A percentile compares a stretch with the other conserved stretches of the same genome.
These are phyloP conservation scores for rabbit (Oryctolagus cuniculus) DNA, from an alignment of 2,113 vertebrate species.

Conservation along the genomic window mOryCun1.1 NC_091440.1:59578501-59579000, in stretches of 20 bases:
- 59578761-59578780: not conserved
- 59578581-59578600: not conserved
- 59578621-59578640: slow-evolving; percentile 13
- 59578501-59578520: not conserved
- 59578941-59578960: slow-evolving; percentile 38
- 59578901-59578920: slow-evolving; percentile 54
- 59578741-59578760: not conserved
- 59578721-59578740: not conserved
- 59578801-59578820: slow-evolving; percentile 27
- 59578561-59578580: slow-evolving; percentile 6
- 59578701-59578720: not conserved
- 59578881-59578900: slow-evolving; percentile 48
- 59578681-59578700: not conserved
- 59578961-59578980: not conserved
- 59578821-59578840: not conserved
- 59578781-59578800: not conserved
- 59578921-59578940: not conserved
- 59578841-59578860: slow-evolving; percentile 33
- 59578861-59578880: slow-evolving; percentile 38
- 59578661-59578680: not conserved
- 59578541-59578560: slow-evolving; percentile 44
- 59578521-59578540: slow-evolving; percentile 48
- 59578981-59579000: slow-evolving; percentile 42
- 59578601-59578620: not conserved
- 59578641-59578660: not conserved